Evolutionary conservation across 2,113 vertebrate species (phyloP), one percentile per base, ranked within the genome.

Genomic region (Pterocles orientalis): DNA sequence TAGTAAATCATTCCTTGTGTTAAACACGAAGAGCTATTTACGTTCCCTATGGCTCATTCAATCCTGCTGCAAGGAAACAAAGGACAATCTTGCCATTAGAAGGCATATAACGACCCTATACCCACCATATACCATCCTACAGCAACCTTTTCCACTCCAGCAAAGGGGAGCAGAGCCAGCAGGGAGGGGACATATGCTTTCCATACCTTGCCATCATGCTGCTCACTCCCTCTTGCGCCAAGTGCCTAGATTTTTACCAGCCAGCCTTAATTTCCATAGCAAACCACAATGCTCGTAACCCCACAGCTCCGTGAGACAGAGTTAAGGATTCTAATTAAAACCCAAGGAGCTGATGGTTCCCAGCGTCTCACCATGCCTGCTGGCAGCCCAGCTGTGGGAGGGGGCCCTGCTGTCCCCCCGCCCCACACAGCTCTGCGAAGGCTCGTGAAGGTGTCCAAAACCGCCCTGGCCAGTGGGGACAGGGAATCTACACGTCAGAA

Each of bases 251-350:
- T 54, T 90, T 93, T 88, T 75, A 92, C 53, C 47, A 68, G 31
- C 25, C 65, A 54, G n/a, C 36, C 25, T 41, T 45, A 18, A 73
- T 77, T 76, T 88, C 73, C 54, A 39, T 1, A 33, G 78, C 25
- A 70, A 93, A 65, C 65, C 60, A 41, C 6, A 5, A 23, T 6
- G 31, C 31, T 15, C 3, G 2, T 39, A 61, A 62, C 47, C 2
- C 0, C 86, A 12, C 14, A 4, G 64, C 58, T 68, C 80, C 3
- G 5, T 0, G 0, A 81, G 39, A 33, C 11, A 41, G 19, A 5
- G 14, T 53, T 61, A 39, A 29, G 24, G 69, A 18, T 90, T 62
- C 47, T 88, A 36, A 82, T 79, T 66, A 85, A 66, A 84, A 62
- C 13, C 3, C 0, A 66, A 90, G 50, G 18, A 78, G 73, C 34